Evolutionary conservation across 2,113 vertebrate species (phyloP), one percentile per base, ranked within the genome.

Genomic region (Poeciliopsis prolifica): DNA sequence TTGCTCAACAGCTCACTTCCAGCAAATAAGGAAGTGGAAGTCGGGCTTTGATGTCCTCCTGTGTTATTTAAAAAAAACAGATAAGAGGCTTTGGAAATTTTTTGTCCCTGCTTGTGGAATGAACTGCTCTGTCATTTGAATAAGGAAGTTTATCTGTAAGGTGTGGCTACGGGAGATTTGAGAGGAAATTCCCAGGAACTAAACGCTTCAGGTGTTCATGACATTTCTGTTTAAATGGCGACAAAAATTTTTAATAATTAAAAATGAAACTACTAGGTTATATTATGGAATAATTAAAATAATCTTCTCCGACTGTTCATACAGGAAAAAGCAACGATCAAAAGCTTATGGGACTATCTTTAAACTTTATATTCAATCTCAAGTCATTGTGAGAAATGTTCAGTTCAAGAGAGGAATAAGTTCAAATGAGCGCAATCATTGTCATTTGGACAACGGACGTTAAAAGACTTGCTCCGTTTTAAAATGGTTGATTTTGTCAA

Each of bases 161-260:
- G 78, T 48, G 85, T 66, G 69, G 77, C 69, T 44, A 10, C 24
- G 7, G 26, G 30, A 79, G 75, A 83, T 80, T 70, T 51, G 37
- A 79, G 85, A 89, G 88, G 86, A 93, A 93, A 91, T 90, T 91
- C 90, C 87, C 89, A 88, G 86, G 69, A 86, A 80, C 80, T 48
- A 61, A 87, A 79, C 75, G 61, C 64, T 90, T 89, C 75, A 77
- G 86, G 86, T 80, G 87, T 84, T 85, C 1, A 1, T 19, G 1
- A 83, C 74, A 79, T 89, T 90, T 81, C 75, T 72, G 77, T 68
- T 72, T 19, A 17, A 48, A 58, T 24, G 48, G 1, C 6, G 1
- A 58, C 24, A 24, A 10, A 24, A 7, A 54, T 42, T 42, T 15
- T 42, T 42, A 22, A 22, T 24, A 17, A 22, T 15, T 19, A 15